These are phyloP conservation scores for Rhabdornis inornatus DNA, from an alignment of 2,113 vertebrate species.

Conservation along the genomic window DNA sequence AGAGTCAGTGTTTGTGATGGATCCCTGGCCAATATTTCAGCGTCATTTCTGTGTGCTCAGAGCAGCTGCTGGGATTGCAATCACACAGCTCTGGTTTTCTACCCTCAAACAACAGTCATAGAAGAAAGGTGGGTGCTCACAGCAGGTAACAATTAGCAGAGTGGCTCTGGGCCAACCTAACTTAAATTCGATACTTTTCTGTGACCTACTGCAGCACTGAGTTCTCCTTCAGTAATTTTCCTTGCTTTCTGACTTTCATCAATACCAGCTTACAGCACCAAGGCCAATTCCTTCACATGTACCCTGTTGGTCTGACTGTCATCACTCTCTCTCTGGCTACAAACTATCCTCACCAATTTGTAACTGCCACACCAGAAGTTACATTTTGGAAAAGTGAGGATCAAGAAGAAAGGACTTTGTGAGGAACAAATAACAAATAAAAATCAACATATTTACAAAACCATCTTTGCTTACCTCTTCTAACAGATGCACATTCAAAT, in stretches of 20 bases:
- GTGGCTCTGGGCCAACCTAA: neutral
- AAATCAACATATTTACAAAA: neutral
- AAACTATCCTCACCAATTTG: neutral
- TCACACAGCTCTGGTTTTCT: neutral
- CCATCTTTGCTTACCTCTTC: neutral
- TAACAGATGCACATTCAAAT: neutral
- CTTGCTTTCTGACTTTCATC: neutral
- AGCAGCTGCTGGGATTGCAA: neutral
- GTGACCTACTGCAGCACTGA: neutral
- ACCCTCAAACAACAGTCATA: neutral
- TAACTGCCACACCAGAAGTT: neutral
- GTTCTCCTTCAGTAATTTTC: slow-evolving; percentile 5
- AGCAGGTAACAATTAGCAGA: neutral
- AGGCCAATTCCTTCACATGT: neutral
- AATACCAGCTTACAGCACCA: neutral
- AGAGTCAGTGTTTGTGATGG: neutral
- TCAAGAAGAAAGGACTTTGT: neutral
- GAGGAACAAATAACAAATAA: neutral
- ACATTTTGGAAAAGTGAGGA: neutral
- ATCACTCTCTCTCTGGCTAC: neutral
- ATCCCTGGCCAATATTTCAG: neutral
- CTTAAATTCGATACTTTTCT: neutral
- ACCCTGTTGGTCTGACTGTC: neutral
- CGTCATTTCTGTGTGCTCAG: neutral
- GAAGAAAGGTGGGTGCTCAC: neutral